phyloP scores from a whole-genome alignment of 1,140 invertebrate genomes.

The Ceratitis capitata region DNA sequence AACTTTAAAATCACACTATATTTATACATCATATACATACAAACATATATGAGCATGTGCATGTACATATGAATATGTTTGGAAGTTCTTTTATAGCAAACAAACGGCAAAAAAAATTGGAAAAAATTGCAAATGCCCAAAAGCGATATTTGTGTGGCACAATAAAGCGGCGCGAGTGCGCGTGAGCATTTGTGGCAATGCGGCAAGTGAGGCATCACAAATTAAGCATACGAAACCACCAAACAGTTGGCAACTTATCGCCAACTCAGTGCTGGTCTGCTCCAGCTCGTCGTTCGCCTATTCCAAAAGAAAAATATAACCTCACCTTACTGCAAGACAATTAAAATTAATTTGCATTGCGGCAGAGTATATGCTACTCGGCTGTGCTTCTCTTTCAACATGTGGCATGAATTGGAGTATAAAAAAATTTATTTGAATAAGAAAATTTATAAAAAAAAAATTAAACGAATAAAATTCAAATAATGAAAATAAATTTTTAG shows the following conservation, averaged over 20 bases:
- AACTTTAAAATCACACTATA: not conserved
- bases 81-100: not conserved
- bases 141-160: constrained; percentile 20
- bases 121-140: not conserved
- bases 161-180: not conserved
- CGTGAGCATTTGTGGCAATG: constrained; percentile 34
- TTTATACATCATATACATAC: too few relatives aligned
- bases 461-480: too few relatives aligned
- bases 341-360: constrained; percentile 36
- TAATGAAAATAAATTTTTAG: too few relatives aligned
- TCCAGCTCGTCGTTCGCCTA: not conserved
- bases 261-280: not conserved
- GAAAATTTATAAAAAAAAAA: too few relatives aligned
- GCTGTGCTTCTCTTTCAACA: not conserved
- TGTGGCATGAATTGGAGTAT: too few relatives aligned
- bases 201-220: constrained; percentile 17
- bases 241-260: constrained; percentile 26
- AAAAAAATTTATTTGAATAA: too few relatives aligned
- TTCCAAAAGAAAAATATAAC: not conserved
- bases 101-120: too few relatives aligned
- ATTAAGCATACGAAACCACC: not conserved
- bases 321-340: constrained; percentile 1
- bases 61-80: not conserved
- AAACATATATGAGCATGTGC: not conserved
- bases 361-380: not conserved